A percentile compares a stretch with the other conserved stretches of the same genome.
These are phyloP conservation scores for Chymomyza procnemis DNA, from an alignment of 2,888 invertebrate species.

Conservation along the genomic window DNA sequence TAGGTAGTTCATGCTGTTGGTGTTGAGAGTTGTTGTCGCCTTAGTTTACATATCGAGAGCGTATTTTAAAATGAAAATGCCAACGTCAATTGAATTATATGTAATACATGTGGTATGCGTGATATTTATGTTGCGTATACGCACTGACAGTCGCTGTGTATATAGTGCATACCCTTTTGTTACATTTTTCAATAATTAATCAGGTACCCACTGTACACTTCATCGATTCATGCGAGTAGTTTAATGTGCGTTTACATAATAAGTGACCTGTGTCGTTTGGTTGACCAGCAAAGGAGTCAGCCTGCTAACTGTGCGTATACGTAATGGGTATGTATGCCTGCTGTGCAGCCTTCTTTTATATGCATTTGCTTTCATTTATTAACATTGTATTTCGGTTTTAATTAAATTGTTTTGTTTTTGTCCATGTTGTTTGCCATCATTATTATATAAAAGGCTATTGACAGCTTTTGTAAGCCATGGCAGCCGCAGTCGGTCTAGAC, in stretches of 20 bases:
- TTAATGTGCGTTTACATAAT: constrained; percentile 55
- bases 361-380: constrained; percentile 36
- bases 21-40: neutral
- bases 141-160: constrained; percentile 9
- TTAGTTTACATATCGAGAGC: neutral
- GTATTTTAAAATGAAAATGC: constrained; percentile 44
- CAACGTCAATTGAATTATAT: constrained; percentile 59
- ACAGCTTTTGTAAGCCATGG: constrained; percentile 5
- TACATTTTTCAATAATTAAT: constrained; percentile 57
- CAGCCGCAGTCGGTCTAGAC: constrained; percentile 21
- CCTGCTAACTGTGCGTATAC: neutral
- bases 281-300: neutral
- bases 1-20: constrained; percentile 5
- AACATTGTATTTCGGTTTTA: constrained; percentile 51
- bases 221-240: constrained; percentile 62
- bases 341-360: constrained; percentile 2
- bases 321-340: neutral
- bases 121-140: constrained; percentile 7
- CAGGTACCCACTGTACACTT: constrained; percentile 40
- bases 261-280: constrained; percentile 27
- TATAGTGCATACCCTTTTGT: constrained; percentile 30
- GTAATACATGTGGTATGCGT: constrained; percentile 1
- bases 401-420: constrained; percentile 49
- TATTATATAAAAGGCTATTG: constrained; percentile 3
- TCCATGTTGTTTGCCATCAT: neutral